These are phyloP conservation scores for Passer domesticus DNA, from an alignment of 2,113 vertebrate species.

Conservation along the genomic window DNA sequence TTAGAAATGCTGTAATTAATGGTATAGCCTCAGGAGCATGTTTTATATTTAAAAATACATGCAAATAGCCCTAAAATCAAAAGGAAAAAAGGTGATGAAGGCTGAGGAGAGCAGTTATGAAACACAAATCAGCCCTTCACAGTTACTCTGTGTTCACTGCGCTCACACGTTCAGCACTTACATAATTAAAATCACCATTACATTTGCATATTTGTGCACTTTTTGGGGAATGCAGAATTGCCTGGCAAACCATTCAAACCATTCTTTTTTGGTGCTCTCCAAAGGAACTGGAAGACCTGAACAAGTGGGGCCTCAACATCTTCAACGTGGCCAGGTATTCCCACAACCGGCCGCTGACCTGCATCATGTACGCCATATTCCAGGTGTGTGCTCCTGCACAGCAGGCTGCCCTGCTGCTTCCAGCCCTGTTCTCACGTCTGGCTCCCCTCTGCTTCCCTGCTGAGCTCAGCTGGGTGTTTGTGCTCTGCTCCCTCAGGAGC, in stretches of 20 bases:
- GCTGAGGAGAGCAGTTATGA: neutral
- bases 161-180: accelerated
- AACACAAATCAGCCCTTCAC: neutral
- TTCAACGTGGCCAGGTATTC: conserved; percentile 93
- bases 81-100: neutral
- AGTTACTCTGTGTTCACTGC: neutral
- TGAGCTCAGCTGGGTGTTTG: neutral
- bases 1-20: neutral
- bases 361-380: conserved; percentile 96
- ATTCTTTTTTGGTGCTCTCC: neutral
- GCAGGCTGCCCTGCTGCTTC: neutral
- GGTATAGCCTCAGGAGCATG: neutral
- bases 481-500: conserved; percentile 76
- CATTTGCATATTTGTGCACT: neutral
- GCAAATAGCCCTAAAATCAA: neutral
- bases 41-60: neutral
- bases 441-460: no score
- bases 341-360: conserved; percentile 91
- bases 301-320: conserved; percentile 97
- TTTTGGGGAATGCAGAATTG: neutral
- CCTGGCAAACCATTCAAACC: neutral
- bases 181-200: neutral
- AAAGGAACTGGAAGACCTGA: conserved; percentile 94
- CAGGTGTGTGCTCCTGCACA: conserved; percentile 78
- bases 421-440: accelerated